Conservation (phyloP, 2,888 invertebrate species). For the Monopis laevigella region DNA sequence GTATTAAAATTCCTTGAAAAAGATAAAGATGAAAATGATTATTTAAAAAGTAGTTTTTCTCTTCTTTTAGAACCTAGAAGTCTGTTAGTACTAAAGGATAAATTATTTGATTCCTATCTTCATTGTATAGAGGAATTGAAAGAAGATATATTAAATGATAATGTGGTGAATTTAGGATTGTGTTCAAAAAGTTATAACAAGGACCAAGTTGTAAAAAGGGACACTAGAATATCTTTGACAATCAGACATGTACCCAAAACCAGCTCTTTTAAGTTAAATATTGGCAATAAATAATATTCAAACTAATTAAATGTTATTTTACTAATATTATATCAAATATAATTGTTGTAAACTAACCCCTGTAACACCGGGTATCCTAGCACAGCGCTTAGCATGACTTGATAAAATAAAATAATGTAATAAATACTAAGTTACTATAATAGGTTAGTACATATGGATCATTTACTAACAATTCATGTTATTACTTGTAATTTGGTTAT, state of each 20-base stretch:
- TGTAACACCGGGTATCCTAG: too few relatives aligned
- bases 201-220: conserved; percentile 68
- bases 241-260: conserved; percentile 94
- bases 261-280: conserved; percentile 75
- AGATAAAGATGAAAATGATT: conserved; percentile 36
- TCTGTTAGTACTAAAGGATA: conserved; percentile 83
- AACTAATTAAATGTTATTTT: too few relatives aligned
- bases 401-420: too few relatives aligned
- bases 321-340: too few relatives aligned
- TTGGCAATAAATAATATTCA: conserved; percentile 43
- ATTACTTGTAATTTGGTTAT: too few relatives aligned
- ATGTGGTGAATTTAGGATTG: conserved; percentile 71
- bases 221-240: conserved; percentile 86
- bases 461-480: too few relatives aligned
- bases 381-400: too few relatives aligned
- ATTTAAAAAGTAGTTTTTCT: conserved; percentile 66
- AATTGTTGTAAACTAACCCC: too few relatives aligned
- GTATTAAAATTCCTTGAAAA: conserved; percentile 83
- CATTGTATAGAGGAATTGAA: conserved; percentile 84
- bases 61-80: conserved; percentile 89
- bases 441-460: too few relatives aligned
- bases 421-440: too few relatives aligned
- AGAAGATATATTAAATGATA: conserved; percentile 70
- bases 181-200: conserved; percentile 65
- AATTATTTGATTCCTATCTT: conserved; percentile 83